Evolutionary conservation across 1,140 invertebrate genomes (phyloP).

Genomic region (Tachypleus tridentatus): DNA sequence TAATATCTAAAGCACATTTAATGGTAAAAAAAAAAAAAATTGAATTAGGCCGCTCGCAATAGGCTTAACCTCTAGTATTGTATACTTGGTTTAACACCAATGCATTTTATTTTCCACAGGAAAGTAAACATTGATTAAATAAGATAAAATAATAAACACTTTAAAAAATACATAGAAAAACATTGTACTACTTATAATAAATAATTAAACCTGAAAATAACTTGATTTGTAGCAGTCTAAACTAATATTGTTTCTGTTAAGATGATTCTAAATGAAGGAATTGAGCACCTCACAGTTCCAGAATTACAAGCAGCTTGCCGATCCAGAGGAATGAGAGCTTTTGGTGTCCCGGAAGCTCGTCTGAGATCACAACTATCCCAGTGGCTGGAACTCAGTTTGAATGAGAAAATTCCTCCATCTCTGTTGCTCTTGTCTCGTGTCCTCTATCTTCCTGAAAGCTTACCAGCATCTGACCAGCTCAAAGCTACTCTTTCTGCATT

Average conservation of each 20-base stretch:
- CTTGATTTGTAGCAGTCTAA: no score
- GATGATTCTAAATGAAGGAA: slow-evolving; percentile 90
- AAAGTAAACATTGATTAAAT: no score
- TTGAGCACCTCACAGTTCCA: slow-evolving; percentile 67
- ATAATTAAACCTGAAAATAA: no score
- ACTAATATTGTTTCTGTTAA: slow-evolving; percentile 28
- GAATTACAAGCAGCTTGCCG: slow-evolving; percentile 91
- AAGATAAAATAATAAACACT: no score
- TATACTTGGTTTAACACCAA: no score
- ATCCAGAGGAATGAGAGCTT: slow-evolving; percentile 90
- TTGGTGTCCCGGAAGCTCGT: slow-evolving; percentile 81
- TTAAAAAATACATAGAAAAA: no score
- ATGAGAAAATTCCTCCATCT: slow-evolving; percentile 89
- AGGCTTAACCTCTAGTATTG: no score
- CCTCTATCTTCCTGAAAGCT: slow-evolving; percentile 79
- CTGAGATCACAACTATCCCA: slow-evolving; percentile 74
- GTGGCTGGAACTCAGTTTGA: slow-evolving; percentile 92
- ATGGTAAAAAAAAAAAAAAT: no score
- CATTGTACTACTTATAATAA: no score
- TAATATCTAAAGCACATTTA: no score
- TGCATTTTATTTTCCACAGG: no score
- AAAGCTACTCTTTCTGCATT: slow-evolving; percentile 84
- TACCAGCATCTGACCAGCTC: slow-evolving; percentile 72
- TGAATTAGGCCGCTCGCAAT: no score
- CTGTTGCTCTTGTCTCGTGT: slow-evolving; percentile 82